These are phyloP conservation scores for Protobothrops mucrosquamatus DNA, from an alignment of 2,113 vertebrate genomes.

Conservation along the genomic window DNA sequence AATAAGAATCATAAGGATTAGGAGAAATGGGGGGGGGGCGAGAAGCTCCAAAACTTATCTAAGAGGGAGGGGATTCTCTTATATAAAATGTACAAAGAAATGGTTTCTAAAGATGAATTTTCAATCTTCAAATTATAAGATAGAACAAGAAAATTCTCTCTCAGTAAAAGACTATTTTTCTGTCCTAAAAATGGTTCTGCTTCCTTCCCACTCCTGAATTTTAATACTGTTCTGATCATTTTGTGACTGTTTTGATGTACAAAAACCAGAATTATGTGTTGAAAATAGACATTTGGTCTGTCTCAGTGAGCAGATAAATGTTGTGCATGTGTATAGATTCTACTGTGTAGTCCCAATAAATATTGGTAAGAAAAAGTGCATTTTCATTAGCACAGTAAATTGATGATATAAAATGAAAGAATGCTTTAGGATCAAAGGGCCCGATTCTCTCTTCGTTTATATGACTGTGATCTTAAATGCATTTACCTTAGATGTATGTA, in stretches of 20 bases:
- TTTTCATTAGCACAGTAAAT: slow-evolving; percentile 67
- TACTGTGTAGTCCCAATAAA: slow-evolving; percentile 69
- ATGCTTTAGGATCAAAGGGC: slow-evolving; percentile 53
- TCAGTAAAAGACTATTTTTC: slow-evolving; percentile 55
- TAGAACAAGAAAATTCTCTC: slow-evolving; percentile 53
- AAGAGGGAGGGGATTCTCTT: slow-evolving; percentile 28
- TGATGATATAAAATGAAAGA: slow-evolving; percentile 58
- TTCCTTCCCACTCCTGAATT: slow-evolving; percentile 64
- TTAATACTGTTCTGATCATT: slow-evolving; percentile 73
- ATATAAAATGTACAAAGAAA: slow-evolving; percentile 72
- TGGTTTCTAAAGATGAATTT: slow-evolving; percentile 68
- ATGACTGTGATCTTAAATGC: slow-evolving; percentile 18
- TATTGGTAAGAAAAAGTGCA: slow-evolving; percentile 65
- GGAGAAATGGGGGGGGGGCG: background rate
- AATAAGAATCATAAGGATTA: background rate
- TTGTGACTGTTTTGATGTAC: slow-evolving; percentile 73
- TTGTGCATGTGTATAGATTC: slow-evolving; percentile 64
- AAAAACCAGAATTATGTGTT: slow-evolving; percentile 64
- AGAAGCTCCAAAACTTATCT: slow-evolving; percentile 47
- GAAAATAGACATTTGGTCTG: slow-evolving; percentile 70
- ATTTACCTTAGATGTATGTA: slow-evolving; percentile 1
- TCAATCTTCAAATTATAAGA: slow-evolving; percentile 69
- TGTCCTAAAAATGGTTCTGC: slow-evolving; percentile 60
- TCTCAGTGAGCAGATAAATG: slow-evolving; percentile 68
- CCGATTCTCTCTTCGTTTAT: slow-evolving; percentile 31